Conservation (phyloP, 2,113 vertebrate species). For the Pseudolaguvia tuberculata region DNA sequence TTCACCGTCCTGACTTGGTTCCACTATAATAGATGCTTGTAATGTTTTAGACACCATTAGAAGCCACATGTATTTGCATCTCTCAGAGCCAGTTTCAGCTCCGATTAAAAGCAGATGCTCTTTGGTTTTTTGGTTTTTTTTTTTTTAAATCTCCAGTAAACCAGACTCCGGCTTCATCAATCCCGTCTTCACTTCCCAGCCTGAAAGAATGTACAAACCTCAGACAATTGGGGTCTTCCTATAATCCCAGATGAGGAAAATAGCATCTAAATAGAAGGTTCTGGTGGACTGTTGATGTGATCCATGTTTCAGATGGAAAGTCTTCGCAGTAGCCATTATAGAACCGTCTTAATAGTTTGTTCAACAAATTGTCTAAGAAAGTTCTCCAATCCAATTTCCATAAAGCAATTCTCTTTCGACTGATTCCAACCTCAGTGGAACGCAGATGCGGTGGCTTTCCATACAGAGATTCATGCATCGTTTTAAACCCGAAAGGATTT, state of each 20-base stretch:
- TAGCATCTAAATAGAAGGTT: slow-evolving; percentile 27
- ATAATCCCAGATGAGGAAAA: slow-evolving; percentile 25
- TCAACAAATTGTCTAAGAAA: slow-evolving; percentile 1
- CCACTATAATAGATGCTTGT: slow-evolving; percentile 45
- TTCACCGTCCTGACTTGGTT: slow-evolving; percentile 18
- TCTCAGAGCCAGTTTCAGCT: slow-evolving; percentile 15
- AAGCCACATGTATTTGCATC: slow-evolving; percentile 41
- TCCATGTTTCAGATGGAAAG: slow-evolving; percentile 31
- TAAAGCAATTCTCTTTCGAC: slow-evolving; percentile 7
- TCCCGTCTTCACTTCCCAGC: slow-evolving; percentile 22
- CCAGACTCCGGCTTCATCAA: slow-evolving; percentile 31
- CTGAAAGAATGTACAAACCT: slow-evolving; percentile 29
- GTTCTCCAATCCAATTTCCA: neutral
- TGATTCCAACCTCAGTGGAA: neutral
- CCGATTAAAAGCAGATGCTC: slow-evolving; percentile 42
- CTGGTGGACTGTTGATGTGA: slow-evolving; percentile 45
- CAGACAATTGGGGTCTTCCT: slow-evolving; percentile 12
- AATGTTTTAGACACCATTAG: slow-evolving; percentile 44
- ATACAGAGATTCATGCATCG: slow-evolving; percentile 7
- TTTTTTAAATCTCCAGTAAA: slow-evolving; percentile 32
- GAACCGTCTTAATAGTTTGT: neutral
- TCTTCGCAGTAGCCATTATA: neutral
- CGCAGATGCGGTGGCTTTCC: slow-evolving; percentile 10
- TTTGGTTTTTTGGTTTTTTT: too few relatives aligned
- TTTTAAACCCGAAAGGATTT: slow-evolving; percentile 21